Base-by-base conservation (phyloP, 2,797 vertebrate genomes). In the Phoxinus dragarum region DNA sequence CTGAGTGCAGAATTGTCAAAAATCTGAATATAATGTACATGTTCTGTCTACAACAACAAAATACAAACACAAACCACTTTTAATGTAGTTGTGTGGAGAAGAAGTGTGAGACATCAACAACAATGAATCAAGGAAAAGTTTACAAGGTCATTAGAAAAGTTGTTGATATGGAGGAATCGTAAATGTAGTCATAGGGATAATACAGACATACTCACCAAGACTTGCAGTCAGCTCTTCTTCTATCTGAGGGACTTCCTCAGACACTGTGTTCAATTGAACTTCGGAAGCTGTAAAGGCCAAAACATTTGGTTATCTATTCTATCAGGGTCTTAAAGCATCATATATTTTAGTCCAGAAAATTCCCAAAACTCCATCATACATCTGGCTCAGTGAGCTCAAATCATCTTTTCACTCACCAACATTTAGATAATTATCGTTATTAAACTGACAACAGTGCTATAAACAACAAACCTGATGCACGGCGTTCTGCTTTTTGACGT, bases 261-360 rank as follows among this genome's bases (percentile, higher is more conserved):
- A 71, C 19, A 71, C 69, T 72, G 69, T 5, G 69, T 27, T 72
- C 38, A 1, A 0, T 71, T 5, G 3, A 44, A n/a, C 38, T n/a
- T 6, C 69, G 3, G 69, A 72, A 72, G 21, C 69, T 72, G 69
- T 1, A 72, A 6, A 44, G 69, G 69, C 19, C 38, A 72, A 72
- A 12, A 44, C 69, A 44, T 27, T 72, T 16, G 68, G 23, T 72
- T 14, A n/a, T 72, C 40, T 44, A 72, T 10, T 44, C 69, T 72
- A n/a, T 40, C 38, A 71, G 68, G 68, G 68, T 71, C 38, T 71
- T 72, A 72, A 23, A 72, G 21, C 12, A 44, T 72, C 69, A 72
- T 72, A 19, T 44, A 72, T 44, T 72, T 71, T 42, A 71, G 2
- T 9, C 36, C 9, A 68, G 67, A 69, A 69, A 69, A 69, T 71